Conservation (phyloP, 2,888 invertebrate species). For the Electrophaes corylata region DNA sequence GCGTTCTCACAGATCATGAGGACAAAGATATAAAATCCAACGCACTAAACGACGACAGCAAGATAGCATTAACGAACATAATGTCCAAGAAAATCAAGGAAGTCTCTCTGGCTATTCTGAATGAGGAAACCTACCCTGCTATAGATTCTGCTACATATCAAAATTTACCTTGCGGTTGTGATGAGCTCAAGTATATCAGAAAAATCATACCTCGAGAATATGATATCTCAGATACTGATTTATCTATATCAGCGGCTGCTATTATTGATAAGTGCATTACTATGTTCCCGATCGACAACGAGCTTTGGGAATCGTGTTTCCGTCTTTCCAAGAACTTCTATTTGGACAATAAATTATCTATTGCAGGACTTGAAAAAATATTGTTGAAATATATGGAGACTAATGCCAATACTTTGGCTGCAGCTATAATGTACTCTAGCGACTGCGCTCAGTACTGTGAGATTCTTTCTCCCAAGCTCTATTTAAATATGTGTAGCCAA, state of each 20-base stretch:
- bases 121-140: conserved; percentile 64
- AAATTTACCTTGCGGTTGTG: conserved; percentile 68
- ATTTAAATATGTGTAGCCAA: conserved; percentile 77
- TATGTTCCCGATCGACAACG: conserved; percentile 67
- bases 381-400: conserved; percentile 82
- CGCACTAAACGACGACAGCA: conserved; percentile 58
- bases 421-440: conserved; percentile 76
- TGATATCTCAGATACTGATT: conserved; percentile 45
- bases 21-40: conserved; percentile 35
- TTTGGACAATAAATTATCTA: conserved; percentile 65
- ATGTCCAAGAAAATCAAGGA: conserved; percentile 75
- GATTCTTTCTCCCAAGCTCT: conserved; percentile 75
- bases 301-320: conserved; percentile 74
- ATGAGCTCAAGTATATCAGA: conserved; percentile 61
- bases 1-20: conserved; percentile 37
- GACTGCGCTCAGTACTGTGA: conserved; percentile 75
- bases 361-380: conserved; percentile 81
- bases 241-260: conserved; percentile 63
- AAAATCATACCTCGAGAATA: conserved; percentile 36
- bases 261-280: conserved; percentile 72
- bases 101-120: conserved; percentile 68
- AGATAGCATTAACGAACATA: conserved; percentile 61
- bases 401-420: conserved; percentile 73
- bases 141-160: conserved; percentile 56
- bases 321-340: conserved; percentile 70